Conservation (phyloP, 1,140 invertebrate genomes). For the Achatina immaculata region DNA sequence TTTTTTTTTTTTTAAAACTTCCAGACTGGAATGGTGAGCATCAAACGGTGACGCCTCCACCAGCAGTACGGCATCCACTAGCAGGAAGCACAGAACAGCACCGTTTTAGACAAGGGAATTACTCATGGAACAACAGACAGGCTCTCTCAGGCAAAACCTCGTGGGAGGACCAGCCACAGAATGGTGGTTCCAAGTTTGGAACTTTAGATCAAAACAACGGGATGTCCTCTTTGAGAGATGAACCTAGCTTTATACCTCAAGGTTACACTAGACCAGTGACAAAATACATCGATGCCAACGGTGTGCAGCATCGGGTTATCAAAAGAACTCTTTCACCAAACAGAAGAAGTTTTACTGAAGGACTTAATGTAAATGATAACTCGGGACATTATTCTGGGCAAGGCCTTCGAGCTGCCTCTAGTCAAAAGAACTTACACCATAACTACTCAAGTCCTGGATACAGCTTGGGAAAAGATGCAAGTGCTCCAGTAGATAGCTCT, state of each 20-base stretch:
- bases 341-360: slow-evolving; percentile 28
- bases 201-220: not conserved
- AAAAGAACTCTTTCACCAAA: slow-evolving; percentile 21
- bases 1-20: too few species aligned
- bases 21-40: slow-evolving; percentile 43
- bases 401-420: not conserved
- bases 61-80: slow-evolving; percentile 25
- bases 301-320: slow-evolving; percentile 21
- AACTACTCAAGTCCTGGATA: not conserved
- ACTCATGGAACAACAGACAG: not conserved
- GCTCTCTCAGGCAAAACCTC: slow-evolving; percentile 11
- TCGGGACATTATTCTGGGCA: not conserved
- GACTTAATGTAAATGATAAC: not conserved
- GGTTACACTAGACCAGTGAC: slow-evolving; percentile 25
- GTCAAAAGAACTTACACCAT: slow-evolving; percentile 26
- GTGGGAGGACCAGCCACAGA: slow-evolving; percentile 8
- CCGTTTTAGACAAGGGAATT: not conserved
- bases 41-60: slow-evolving; percentile 39
- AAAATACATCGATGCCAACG: slow-evolving; percentile 28
- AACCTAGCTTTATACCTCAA: slow-evolving; percentile 7
- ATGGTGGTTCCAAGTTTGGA: slow-evolving; percentile 1
- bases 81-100: slow-evolving; percentile 21
- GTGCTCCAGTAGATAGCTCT: not conserved
- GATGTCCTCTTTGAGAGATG: not conserved
- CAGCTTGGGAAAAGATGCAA: not conserved